These are phyloP conservation scores for Amphiura filiformis DNA, from an alignment of 35 echinoderm and acorn worm species.

Conservation along the genomic window DNA sequence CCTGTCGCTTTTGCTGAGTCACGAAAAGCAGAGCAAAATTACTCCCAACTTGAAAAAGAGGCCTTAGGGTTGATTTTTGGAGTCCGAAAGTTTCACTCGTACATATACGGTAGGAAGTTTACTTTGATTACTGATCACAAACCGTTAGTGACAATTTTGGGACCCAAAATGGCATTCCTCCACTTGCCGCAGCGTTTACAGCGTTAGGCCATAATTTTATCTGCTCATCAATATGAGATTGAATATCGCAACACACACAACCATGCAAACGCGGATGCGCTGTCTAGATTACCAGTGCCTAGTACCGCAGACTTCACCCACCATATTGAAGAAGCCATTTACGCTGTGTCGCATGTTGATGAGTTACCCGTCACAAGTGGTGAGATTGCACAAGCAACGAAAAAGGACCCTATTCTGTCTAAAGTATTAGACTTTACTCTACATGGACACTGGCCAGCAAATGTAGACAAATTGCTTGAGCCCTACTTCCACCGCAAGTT, in stretches of 20 bases:
- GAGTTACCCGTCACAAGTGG: too few relatives aligned
- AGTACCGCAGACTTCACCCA: neutral
- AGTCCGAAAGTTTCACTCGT: constrained; percentile 47
- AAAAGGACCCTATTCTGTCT: too few relatives aligned
- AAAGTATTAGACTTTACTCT: neutral
- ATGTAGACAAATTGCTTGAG: constrained; percentile 23
- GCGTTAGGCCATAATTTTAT: constrained; percentile 55
- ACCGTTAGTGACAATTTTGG: constrained; percentile 30
- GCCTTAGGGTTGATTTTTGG: constrained; percentile 54
- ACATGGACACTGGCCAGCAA: neutral
- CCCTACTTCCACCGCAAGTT: neutral
- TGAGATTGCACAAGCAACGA: too few relatives aligned
- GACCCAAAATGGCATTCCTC: constrained; percentile 23
- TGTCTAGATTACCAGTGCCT: neutral
- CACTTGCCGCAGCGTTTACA: constrained; percentile 43
- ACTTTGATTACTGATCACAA: constrained; percentile 52
- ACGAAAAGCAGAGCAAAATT: too few relatives aligned
- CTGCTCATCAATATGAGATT: constrained; percentile 33
- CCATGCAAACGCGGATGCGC: constrained; percentile 34
- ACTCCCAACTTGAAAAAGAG: constrained; percentile 54
- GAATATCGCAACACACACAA: constrained; percentile 3
- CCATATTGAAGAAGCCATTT: too few relatives aligned
- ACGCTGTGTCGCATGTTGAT: too few relatives aligned
- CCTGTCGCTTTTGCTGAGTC: too few relatives aligned
- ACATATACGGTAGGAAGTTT: constrained; percentile 59